Conservation (phyloP, 2,797 vertebrate genomes). For the Varecia variegata region DNA sequence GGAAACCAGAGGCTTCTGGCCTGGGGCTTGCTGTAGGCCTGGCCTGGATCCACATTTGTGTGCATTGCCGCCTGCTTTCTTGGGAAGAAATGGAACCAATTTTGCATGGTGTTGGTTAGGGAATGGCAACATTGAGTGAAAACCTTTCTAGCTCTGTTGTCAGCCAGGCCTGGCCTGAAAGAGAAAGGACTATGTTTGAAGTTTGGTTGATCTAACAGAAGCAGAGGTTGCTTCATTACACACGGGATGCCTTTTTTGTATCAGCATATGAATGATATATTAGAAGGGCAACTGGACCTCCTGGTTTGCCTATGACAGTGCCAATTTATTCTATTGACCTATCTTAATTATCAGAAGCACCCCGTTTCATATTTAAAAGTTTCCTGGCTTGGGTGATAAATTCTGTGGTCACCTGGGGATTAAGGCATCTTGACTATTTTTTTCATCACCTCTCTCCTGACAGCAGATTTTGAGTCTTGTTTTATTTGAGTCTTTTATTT, state of each 20-base stretch:
- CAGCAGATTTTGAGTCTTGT: background rate
- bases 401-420: background rate
- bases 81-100: conserved; percentile 51
- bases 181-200: background rate
- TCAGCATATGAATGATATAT: background rate
- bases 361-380: background rate
- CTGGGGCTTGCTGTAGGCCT: background rate
- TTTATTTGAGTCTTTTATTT: conserved; percentile 27
- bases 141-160: background rate
- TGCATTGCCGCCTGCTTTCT: conserved; percentile 50
- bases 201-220: background rate
- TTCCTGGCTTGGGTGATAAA: background rate
- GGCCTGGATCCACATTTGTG: conserved; percentile 36
- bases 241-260: background rate
- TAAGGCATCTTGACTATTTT: background rate
- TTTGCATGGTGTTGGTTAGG: conserved; percentile 35
- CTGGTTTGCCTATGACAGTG: background rate
- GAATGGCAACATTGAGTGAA: conserved; percentile 27
- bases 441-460: background rate
- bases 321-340: background rate
- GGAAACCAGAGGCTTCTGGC: background rate
- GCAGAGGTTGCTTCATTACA: background rate
- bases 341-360: background rate
- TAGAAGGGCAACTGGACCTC: background rate
- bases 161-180: background rate